phyloP scores from a whole-genome alignment of 2,113 vertebrate species.

The Hirundichthys speculiger region DNA sequence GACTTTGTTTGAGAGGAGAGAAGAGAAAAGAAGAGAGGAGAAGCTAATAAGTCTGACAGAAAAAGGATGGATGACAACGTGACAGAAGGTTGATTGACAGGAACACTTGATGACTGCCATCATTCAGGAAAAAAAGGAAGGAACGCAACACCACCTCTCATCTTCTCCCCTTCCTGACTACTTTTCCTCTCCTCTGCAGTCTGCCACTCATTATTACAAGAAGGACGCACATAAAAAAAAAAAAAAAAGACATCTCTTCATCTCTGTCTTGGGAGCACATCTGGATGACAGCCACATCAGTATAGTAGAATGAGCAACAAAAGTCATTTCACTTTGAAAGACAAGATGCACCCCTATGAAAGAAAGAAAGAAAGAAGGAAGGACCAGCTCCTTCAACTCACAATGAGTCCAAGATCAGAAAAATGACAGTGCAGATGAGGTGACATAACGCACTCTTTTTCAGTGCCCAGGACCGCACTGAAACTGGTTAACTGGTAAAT shows the following conservation, averaged over 20 bases:
- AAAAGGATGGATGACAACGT: constrained; percentile 13
- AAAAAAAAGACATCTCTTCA: constrained; percentile 7
- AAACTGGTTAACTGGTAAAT: not conserved
- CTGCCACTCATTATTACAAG: constrained; percentile 42
- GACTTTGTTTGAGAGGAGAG: constrained; percentile 63
- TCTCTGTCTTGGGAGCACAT: constrained; percentile 10
- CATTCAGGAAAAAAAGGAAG: constrained; percentile 28
- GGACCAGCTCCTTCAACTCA: constrained; percentile 18
- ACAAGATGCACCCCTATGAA: too few species aligned
- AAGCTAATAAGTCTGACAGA: constrained; percentile 12
- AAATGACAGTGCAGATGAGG: too few species aligned
- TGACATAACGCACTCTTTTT: too few species aligned
- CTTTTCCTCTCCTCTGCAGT: not conserved
- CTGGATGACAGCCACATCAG: constrained; percentile 10
- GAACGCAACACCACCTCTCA: constrained; percentile 36
- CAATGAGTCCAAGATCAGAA: constrained; percentile 26
- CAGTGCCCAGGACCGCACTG: too few species aligned
- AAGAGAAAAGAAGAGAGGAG: constrained; percentile 11
- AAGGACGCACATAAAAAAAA: constrained; percentile 6
- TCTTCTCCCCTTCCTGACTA: constrained; percentile 1
- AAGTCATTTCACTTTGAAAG: constrained; percentile 29
- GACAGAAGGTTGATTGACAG: constrained; percentile 49
- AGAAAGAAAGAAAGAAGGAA: too few species aligned
- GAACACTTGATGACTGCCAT: constrained; percentile 25
- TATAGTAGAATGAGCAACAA: constrained; percentile 45